phyloP scores from a whole-genome alignment of 2,888 invertebrate genomes.

The Drosophila prolongata region DNA sequence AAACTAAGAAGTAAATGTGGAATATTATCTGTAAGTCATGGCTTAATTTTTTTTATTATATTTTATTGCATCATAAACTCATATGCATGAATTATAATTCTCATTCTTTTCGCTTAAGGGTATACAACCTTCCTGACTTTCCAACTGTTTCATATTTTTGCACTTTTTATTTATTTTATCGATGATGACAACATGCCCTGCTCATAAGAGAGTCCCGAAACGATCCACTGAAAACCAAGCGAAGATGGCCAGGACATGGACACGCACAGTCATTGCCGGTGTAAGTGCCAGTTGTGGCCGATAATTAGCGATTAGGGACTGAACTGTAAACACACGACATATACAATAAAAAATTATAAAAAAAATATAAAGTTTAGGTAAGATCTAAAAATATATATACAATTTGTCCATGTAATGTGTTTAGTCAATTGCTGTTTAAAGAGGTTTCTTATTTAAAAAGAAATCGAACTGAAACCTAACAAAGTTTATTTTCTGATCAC shows the following conservation, averaged over 20 bases:
- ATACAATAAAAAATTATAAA: too few species aligned
- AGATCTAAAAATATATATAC: not conserved
- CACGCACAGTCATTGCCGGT: conserved; percentile 80
- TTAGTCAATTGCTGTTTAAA: too few species aligned
- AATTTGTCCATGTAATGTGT: too few species aligned
- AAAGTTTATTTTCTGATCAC: too few species aligned
- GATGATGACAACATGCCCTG: conserved; percentile 65
- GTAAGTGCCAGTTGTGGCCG: conserved; percentile 79
- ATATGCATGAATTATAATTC: too few species aligned
- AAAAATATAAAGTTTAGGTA: not conserved
- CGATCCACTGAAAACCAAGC: conserved; percentile 5
- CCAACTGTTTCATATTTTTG: not conserved
- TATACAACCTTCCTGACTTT: conserved; percentile 26
- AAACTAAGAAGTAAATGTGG: not conserved
- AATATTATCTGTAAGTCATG: not conserved
- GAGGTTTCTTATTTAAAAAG: too few species aligned
- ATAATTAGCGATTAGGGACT: conserved; percentile 78
- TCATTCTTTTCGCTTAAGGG: conserved; percentile 33
- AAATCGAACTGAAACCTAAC: too few species aligned
- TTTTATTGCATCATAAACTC: too few species aligned
- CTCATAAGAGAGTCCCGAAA: conserved; percentile 54
- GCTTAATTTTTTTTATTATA: not conserved
- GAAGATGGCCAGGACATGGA: conserved; percentile 51
- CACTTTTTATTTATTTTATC: conserved; percentile 23
- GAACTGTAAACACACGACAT: conserved; percentile 41